Evolutionary conservation across 2,888 invertebrate species (phyloP), one percentile per base, ranked within the genome.

Genomic region (Bembecia ichneumoniformis): DNA sequence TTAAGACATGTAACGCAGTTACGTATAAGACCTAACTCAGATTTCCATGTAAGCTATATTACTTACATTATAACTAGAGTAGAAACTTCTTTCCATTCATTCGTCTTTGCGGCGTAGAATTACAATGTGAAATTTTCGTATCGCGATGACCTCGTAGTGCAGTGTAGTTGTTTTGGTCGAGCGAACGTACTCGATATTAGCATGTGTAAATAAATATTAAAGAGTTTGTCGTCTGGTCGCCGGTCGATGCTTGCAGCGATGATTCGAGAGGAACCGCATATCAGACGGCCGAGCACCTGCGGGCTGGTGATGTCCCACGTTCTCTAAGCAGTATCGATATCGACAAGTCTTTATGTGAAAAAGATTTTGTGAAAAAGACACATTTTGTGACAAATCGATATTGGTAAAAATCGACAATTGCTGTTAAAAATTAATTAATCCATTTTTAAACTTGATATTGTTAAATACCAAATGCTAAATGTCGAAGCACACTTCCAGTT

Each of bases 201-300:
- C 74, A 78, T 77, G 73, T 71, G 77, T 80, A 78, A 82, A 82
- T 81, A 80, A 79, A 79, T 78, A 75, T 74, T 61, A 65, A 71
- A 67, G 60, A 65, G 64, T 58, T 58, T 55, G 61, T 58, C 62
- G 70, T 63, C 65, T 67, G 64, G 65, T 58, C 59, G 59, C 53
- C 55, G 52, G 54, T 53, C 52, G 59, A 59, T 59, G 59, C 58
- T 62, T 58, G 59, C 58, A 55, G 51, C 55, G 57, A 58, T 65
- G 60, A 58, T 63, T 69, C 64, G 62, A 61, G 63, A 68, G 59
- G 61, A 64, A 58, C 65, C 57, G 63, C 68, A 60, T 60, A 63
- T 67, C 61, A 64, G 62, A 59, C 63, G 55, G 53, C 17, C 44
- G 13, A 34, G 60, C 74, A 71, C 68, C 74, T 77, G 74, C 66